Base-by-base conservation (phyloP, 2,888 invertebrate species). In the Oscheius onirici region DNA sequence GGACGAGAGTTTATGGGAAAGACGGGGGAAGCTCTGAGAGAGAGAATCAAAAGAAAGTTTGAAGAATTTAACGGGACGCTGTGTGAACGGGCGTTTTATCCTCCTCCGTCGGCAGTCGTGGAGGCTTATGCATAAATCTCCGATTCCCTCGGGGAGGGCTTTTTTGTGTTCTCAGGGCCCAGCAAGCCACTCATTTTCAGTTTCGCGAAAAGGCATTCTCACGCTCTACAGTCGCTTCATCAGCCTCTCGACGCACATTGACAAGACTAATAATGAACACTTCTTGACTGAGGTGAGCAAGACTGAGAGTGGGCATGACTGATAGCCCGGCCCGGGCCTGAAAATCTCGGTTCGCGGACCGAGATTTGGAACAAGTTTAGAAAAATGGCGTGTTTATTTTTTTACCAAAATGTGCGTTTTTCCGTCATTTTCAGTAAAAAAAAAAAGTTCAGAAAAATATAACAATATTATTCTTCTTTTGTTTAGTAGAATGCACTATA, bases 241-340 rank as follows among this genome's bases (percentile, higher is more conserved):
- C 40, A 75, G 75, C 20, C 72, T 86, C 70, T 81, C 86, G 3
- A 85, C 83, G 41, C 85, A 84, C 54, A 54, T 78, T 20, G 85
- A 86, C 71, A 75, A 79, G 51, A 77, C 79, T 3, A 75, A 78
- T 22, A 79, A 83, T 44, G 82, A 84, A 61, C 75, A 76, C 43
- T 84, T 81, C 82, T 87, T 79, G 82, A 90, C 96, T 49, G 91
- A 97, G 28, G 69, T 69, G n/a, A n/a, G n/a, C n/a, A n/a, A n/a
- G n/a, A n/a, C n/a, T n/a, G n/a, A n/a, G n/a, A n/a, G n/a, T n/a
- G n/a, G n/a, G n/a, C n/a, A n/a, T n/a, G n/a, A n/a, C n/a, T n/a
- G n/a, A n/a, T n/a, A n/a, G n/a, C n/a, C n/a, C n/a, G n/a, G n/a
- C n/a, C n/a, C n/a, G n/a, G n/a, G n/a, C n/a, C n/a, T n/a, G n/a